Conservation (phyloP, 2,113 vertebrate species). For the Gnathonemus longibarbis region DNA sequence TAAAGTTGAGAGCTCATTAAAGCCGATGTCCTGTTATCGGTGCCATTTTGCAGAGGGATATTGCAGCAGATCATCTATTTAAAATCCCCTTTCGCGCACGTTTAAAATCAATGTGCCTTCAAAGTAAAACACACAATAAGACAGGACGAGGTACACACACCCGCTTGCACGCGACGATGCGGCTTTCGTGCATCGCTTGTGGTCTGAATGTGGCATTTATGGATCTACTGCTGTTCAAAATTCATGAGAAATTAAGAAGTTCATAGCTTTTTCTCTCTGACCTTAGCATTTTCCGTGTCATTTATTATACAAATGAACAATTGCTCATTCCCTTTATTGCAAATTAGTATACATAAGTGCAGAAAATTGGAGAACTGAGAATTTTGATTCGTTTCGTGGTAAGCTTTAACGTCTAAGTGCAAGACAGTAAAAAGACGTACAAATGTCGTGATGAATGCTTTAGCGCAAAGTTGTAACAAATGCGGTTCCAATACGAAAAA, state of each 20-base stretch:
- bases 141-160: not conserved
- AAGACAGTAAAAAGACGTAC: not conserved
- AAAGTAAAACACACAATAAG: not conserved
- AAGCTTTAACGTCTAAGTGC: not conserved
- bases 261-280: not conserved
- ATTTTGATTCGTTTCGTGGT: not conserved
- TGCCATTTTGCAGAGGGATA: conserved; percentile 14
- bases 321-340: not conserved
- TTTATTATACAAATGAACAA: not conserved
- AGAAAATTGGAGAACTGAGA: not conserved
- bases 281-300: not conserved
- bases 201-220: not conserved
- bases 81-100: not conserved
- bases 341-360: not conserved
- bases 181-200: not conserved
- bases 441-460: not conserved
- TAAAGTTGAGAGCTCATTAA: conserved; percentile 99
- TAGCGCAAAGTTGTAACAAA: not conserved
- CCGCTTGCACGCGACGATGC: too few relatives aligned
- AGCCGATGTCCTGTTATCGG: conserved; percentile 78
- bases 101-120: not conserved
- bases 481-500: too few relatives aligned
- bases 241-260: not conserved
- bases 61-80: not conserved
- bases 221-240: not conserved